These are phyloP conservation scores for Junonia oenone DNA, from an alignment of 2,888 invertebrate genomes.

Conservation along the genomic window DNA sequence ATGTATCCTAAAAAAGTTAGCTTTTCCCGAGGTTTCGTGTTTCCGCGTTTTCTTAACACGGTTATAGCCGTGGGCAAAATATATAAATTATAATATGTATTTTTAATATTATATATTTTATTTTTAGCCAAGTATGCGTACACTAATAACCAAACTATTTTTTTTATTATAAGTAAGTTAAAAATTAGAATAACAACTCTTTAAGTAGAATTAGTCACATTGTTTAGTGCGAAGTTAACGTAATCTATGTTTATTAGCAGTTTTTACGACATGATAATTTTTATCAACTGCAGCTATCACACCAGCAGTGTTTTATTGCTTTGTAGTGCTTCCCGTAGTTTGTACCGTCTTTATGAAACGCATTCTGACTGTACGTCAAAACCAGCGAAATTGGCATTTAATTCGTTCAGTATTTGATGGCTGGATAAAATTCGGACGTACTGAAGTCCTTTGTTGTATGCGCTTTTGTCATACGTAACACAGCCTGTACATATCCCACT, in stretches of 20 bases:
- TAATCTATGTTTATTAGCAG: neutral
- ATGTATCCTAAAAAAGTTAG: too few species aligned
- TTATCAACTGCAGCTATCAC: neutral
- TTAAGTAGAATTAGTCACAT: neutral
- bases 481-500: too few species aligned
- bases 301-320: neutral
- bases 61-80: too few species aligned
- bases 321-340: neutral
- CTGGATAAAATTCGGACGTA: neutral
- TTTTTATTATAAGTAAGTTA: too few species aligned
- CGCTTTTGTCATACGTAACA: neutral
- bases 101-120: too few species aligned
- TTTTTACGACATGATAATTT: constrained; percentile 14
- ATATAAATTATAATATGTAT: too few species aligned
- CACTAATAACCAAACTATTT: too few species aligned
- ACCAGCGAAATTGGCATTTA: neutral
- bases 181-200: too few species aligned
- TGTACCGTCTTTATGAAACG: neutral
- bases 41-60: too few species aligned
- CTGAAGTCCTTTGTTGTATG: neutral
- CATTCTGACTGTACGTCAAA: neutral
- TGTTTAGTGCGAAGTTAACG: neutral
- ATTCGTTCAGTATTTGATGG: neutral
- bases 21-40: too few species aligned
- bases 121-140: too few species aligned